These are phyloP conservation scores for Grus americana DNA, from an alignment of 2,113 vertebrate species.

Conservation along the genomic window DNA sequence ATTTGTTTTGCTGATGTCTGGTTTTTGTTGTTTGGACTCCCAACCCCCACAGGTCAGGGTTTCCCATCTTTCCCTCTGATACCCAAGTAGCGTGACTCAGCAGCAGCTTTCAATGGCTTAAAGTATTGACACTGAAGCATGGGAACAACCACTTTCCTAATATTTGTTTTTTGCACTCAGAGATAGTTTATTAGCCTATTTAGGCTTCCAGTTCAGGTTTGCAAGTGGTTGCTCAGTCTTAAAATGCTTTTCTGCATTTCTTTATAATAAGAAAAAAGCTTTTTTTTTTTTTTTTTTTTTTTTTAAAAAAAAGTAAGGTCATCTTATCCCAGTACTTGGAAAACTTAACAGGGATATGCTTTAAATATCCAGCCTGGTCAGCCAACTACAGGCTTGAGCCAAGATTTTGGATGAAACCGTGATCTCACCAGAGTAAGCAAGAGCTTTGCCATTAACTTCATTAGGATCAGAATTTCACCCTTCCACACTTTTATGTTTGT, in stretches of 20 bases:
- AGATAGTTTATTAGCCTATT: not conserved
- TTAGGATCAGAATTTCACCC: slow-evolving; percentile 13
- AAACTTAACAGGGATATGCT: not conserved
- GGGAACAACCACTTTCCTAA: not conserved
- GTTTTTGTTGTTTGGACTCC: not conserved
- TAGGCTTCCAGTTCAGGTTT: not conserved
- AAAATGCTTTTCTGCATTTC: not conserved
- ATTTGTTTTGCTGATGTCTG: not conserved
- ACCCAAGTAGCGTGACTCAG: not conserved
- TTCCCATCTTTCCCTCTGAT: not conserved
- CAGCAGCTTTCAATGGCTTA: not conserved
- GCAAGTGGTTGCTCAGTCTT: not conserved
- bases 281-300: too few species aligned
- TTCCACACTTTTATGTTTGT: not conserved
- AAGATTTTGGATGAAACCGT: not conserved
- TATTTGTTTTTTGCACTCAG: not conserved
- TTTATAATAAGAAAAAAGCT: not conserved
- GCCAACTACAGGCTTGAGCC: not conserved
- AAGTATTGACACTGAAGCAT: not conserved
- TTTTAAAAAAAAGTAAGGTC: not conserved
- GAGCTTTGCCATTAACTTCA: slow-evolving; percentile 2
- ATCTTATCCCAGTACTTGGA: not conserved
- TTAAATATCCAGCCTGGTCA: not conserved
- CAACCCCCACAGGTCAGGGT: not conserved
- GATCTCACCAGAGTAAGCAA: not conserved